Evolutionary conservation across 1,140 invertebrate species (phyloP).

Genomic region (Bombus polaris): DNA sequence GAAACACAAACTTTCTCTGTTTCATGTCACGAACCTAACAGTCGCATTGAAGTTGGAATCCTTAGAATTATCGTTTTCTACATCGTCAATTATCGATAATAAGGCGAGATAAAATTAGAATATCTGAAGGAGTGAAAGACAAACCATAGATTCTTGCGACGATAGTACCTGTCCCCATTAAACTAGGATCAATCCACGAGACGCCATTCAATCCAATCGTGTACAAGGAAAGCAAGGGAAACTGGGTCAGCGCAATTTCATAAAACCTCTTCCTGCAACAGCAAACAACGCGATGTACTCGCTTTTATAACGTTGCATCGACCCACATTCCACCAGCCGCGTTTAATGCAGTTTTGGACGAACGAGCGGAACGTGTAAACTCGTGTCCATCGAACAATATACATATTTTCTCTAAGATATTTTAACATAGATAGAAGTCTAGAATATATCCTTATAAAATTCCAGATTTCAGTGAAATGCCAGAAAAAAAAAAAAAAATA

Average conservation of each 20-base stretch:
- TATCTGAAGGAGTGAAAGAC: not conserved
- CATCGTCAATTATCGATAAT: no score
- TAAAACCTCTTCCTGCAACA: constrained; percentile 48
- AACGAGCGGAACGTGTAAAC: not conserved
- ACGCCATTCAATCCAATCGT: constrained; percentile 32
- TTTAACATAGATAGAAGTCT: no score
- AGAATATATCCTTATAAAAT: no score
- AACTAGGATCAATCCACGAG: constrained; percentile 37
- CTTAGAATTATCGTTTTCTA: not conserved
- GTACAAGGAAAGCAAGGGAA: constrained; percentile 31
- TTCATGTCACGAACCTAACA: not conserved
- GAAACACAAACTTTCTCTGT: not conserved
- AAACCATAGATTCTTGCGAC: not conserved
- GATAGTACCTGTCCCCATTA: not conserved
- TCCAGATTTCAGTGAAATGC: no score
- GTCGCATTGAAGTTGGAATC: not conserved
- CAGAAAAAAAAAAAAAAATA: no score
- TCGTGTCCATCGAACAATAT: not conserved
- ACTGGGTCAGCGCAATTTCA: constrained; percentile 48
- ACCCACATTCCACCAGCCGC: constrained; percentile 22
- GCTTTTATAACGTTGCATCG: constrained; percentile 44
- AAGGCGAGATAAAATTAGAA: not conserved
- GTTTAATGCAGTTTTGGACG: constrained; percentile 16
- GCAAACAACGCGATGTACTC: constrained; percentile 44
- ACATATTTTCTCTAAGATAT: no score